These are phyloP conservation scores for Rhingia rostrata DNA, from an alignment of 2,888 invertebrate species.

Conservation along the genomic window DNA sequence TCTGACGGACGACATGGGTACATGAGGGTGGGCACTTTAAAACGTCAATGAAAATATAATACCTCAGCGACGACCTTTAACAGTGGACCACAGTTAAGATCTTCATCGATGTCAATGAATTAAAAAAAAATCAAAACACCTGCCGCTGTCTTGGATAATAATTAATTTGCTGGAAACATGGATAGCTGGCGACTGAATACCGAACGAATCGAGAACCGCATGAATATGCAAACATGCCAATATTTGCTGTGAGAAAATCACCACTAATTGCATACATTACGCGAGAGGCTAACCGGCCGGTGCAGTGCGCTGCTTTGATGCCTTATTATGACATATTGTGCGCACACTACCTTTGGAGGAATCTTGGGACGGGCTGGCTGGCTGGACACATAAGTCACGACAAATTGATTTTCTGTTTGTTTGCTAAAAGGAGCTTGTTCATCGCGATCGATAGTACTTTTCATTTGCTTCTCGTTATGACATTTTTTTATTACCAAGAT, in stretches of 20 bases:
- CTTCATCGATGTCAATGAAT: slow-evolving; percentile 54
- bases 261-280: slow-evolving; percentile 68
- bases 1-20: slow-evolving; percentile 57
- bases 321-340: slow-evolving; percentile 69
- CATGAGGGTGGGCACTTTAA: not conserved
- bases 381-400: slow-evolving; percentile 70
- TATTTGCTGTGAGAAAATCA: slow-evolving; percentile 72
- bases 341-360: slow-evolving; percentile 23
- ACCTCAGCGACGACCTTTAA: slow-evolving; percentile 42
- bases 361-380: slow-evolving; percentile 55
- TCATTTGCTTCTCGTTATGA: not conserved
- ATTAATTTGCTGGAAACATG: slow-evolving; percentile 69
- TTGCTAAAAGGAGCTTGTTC: slow-evolving; percentile 50
- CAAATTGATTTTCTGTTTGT: slow-evolving; percentile 28
- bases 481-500: slow-evolving; percentile 52
- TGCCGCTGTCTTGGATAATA: slow-evolving; percentile 56
- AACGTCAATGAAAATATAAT: slow-evolving; percentile 2
- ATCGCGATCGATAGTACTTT: slow-evolving; percentile 58
- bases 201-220: slow-evolving; percentile 61
- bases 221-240: slow-evolving; percentile 71
- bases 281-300: slow-evolving; percentile 20
- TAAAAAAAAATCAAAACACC: slow-evolving; percentile 42
- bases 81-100: slow-evolving; percentile 22
- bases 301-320: slow-evolving; percentile 25
- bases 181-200: slow-evolving; percentile 62